Conservation (phyloP, 2,888 invertebrate genomes). For the Xylocampa areola region DNA sequence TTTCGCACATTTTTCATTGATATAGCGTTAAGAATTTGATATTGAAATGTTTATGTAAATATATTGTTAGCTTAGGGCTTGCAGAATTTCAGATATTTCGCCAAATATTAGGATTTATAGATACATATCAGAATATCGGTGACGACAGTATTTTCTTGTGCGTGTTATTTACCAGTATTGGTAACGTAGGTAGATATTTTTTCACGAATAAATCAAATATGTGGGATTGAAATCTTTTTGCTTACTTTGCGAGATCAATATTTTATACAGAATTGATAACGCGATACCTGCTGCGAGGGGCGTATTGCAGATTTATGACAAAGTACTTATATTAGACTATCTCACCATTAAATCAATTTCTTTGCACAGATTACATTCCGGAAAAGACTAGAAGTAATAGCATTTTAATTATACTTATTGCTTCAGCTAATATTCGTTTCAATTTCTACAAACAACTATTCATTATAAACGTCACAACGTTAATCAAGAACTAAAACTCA, state of each 20-base stretch:
- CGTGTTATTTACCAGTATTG: slow-evolving; percentile 15
- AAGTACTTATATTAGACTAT: too few relatives aligned
- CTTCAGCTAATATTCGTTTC: too few relatives aligned
- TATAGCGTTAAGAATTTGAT: slow-evolving; percentile 31
- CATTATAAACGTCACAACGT: too few relatives aligned
- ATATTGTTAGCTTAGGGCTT: slow-evolving; percentile 9
- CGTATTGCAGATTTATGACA: too few relatives aligned
- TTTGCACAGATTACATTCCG: too few relatives aligned
- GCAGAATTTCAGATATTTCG: slow-evolving; percentile 17
- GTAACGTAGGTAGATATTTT: slow-evolving; percentile 6
- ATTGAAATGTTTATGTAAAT: slow-evolving; percentile 37
- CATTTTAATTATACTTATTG: too few relatives aligned
- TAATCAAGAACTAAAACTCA: slow-evolving; percentile 12
- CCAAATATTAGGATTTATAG: slow-evolving; percentile 19
- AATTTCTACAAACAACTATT: too few relatives aligned
- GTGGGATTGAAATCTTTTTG: slow-evolving; percentile 19
- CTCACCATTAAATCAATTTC: too few relatives aligned
- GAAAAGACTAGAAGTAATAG: too few relatives aligned
- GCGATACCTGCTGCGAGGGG: slow-evolving; percentile 1
- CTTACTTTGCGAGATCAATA: slow-evolving; percentile 6
- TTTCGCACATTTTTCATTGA: slow-evolving; percentile 11
- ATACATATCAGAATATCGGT: slow-evolving; percentile 19
- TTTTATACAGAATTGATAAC: slow-evolving; percentile 9
- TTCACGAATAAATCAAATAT: slow-evolving; percentile 17
- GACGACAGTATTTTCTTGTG: slow-evolving; percentile 26